A percentile compares a stretch with the other conserved stretches of the same genome.
phyloP scores from a whole-genome alignment of 2,113 vertebrate genomes.

The Agelaius tricolor region DNA sequence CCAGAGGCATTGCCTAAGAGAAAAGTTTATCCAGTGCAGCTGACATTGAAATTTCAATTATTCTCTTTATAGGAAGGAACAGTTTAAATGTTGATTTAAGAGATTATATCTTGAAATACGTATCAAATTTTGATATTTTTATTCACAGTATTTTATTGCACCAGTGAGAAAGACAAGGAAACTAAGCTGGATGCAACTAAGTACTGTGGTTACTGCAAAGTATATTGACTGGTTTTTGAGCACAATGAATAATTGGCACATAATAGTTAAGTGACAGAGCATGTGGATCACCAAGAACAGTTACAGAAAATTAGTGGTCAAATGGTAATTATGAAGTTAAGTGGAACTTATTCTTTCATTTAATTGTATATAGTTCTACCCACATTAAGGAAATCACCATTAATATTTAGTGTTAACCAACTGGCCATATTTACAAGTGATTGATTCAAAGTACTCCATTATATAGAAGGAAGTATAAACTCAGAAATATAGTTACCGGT shows the following conservation, averaged over 20 bases:
- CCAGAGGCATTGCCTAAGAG: neutral
- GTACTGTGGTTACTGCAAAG: neutral
- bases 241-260: neutral
- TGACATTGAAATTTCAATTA: neutral
- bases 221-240: neutral
- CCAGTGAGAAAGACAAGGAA: neutral
- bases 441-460: neutral
- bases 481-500: conserved; percentile 36
- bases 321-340: neutral
- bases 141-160: neutral
- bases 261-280: neutral
- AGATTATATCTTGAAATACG: neutral
- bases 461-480: neutral
- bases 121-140: neutral
- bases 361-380: neutral
- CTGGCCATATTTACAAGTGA: neutral
- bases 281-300: neutral
- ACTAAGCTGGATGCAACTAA: neutral
- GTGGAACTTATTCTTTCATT: neutral
- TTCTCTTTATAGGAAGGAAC: neutral
- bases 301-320: neutral
- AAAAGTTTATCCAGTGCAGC: neutral
- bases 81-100: neutral
- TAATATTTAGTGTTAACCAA: neutral
- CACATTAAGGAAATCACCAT: neutral